phyloP scores from a whole-genome alignment of 2,113 vertebrate species.

The Thunnus maccoyii region DNA sequence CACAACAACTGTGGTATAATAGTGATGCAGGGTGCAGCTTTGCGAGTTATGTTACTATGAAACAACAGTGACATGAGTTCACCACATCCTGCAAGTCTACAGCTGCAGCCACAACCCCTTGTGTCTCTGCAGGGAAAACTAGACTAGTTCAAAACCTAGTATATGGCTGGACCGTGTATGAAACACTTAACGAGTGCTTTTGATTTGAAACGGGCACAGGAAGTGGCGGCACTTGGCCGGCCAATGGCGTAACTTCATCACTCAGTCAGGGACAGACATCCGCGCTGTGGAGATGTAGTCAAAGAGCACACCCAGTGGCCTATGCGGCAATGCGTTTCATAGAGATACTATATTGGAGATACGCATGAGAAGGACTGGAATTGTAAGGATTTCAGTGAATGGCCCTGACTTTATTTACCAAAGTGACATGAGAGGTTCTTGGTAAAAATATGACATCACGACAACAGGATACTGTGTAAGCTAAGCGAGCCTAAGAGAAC shows the following conservation, averaged over 20 bases:
- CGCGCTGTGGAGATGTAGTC: conserved; percentile 5
- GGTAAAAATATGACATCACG: conserved; percentile 14
- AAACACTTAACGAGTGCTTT: no score
- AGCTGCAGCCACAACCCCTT: conserved; percentile 61
- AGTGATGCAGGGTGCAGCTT: conserved; percentile 52
- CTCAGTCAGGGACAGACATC: no score
- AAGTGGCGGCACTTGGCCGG: no score
- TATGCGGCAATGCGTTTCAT: conserved; percentile 11
- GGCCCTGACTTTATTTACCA: background rate
- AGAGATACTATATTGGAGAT: background rate
- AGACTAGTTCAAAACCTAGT: background rate
- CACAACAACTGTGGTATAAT: conserved; percentile 44
- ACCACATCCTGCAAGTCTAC: conserved; percentile 78
- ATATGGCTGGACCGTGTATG: no score
- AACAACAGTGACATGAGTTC: conserved; percentile 51
- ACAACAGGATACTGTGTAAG: conserved; percentile 20
- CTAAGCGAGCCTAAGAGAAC: conserved; percentile 27
- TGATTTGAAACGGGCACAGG: no score
- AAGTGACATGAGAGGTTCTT: background rate
- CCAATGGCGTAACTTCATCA: no score
- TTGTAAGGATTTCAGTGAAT: background rate
- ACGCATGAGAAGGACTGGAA: background rate
- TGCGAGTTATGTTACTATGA: conserved; percentile 45
- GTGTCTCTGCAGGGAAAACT: conserved; percentile 8
- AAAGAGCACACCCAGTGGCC: conserved; percentile 62